Conservation (phyloP, 2,113 vertebrate genomes). For the Isurus oxyrinchus region DNA sequence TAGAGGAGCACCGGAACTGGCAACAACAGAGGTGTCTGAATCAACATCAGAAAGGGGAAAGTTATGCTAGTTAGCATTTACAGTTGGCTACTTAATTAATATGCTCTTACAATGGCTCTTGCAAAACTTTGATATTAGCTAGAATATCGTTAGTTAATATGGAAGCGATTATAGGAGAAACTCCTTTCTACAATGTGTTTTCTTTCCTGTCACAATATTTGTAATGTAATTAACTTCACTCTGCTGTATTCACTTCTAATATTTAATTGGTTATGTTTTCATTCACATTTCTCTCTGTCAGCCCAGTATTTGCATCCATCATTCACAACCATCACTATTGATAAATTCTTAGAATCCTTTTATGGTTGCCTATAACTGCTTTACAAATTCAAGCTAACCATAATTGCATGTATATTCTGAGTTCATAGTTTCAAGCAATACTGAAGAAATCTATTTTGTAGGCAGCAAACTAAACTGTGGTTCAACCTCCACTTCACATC, state of each 20-base stretch:
- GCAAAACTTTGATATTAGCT: not conserved
- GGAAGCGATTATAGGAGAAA: not conserved
- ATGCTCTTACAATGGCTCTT: not conserved
- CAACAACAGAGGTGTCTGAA: not conserved
- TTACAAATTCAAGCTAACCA: not conserved
- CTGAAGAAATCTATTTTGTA: not conserved
- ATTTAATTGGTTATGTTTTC: not conserved
- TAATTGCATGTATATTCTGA: not conserved
- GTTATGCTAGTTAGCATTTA: not conserved
- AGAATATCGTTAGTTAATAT: not conserved
- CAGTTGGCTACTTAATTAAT: not conserved
- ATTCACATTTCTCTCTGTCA: not conserved
- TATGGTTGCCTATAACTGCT: not conserved
- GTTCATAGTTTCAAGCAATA: not conserved
- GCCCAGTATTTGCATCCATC: not conserved
- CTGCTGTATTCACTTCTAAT: not conserved
- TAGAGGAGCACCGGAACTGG: not conserved
- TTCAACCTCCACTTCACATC: not conserved
- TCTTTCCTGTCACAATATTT: not conserved
- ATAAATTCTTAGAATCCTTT: not conserved
- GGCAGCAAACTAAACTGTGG: not conserved
- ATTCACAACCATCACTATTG: not conserved
- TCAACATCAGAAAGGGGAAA: not conserved
- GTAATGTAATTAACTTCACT: not conserved
- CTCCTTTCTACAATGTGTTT: not conserved